Evolutionary conservation across 1,140 invertebrate species (phyloP), one percentile per base, ranked within the genome.

Genomic region (Eulimnadia texana): DNA sequence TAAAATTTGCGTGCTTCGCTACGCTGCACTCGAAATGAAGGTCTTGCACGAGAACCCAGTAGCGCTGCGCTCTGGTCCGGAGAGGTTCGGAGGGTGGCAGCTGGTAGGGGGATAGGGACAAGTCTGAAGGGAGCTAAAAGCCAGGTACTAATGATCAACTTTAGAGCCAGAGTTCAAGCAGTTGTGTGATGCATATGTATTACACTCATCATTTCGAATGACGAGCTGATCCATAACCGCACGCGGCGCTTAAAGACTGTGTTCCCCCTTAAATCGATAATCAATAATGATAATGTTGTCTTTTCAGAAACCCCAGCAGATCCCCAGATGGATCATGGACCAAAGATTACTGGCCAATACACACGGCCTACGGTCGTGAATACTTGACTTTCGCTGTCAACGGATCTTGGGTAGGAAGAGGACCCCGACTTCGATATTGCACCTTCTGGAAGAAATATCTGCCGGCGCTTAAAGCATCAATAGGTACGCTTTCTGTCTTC

Each of bases 371-470:
- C 60, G 86, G 85, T 10, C 80, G 88, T 67, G 88, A 94, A 71
- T 95, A 86, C 73, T 77, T 96, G 57, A 87, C 87, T 1, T 74
- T 96, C 56, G 84, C 84, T 64, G 79, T 85, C 0, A 90, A 93
- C 72, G 82, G 79, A 10, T 85, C 82, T 25, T 78, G 81, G n/a
- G 83, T 88, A 22, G 90, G 91, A 9, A 79, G 83, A 59, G 93
- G 91, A 20, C 85, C 88, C 3, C 79, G 91, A 63, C 80, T 89
- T 62, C 90, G 90, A 73, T 83, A 95, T 72, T 97, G 93, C 77
- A 89, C 90, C 58, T 97, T 97, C 75, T 97, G 93, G 93, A 90
- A 93, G 72, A 85, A 90, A 70, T 93, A 94, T 72, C 78, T 96
- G 71, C 93, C 93, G 58, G 85, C 91, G 71, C 76, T 96, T 28